Conservation (phyloP, 2,113 vertebrate species). For the Taxidea taxus region DNA sequence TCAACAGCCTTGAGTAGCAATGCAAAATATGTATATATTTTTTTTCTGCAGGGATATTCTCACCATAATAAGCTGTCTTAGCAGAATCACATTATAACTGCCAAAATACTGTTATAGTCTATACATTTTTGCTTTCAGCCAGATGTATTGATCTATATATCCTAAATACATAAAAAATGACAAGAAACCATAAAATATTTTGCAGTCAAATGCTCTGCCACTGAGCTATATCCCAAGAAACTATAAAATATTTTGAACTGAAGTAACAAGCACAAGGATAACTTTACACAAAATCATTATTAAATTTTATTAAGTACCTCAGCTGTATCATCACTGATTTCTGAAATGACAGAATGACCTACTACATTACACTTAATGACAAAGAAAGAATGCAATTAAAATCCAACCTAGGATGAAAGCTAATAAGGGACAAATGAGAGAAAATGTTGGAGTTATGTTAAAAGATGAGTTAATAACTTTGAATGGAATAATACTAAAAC, state of each 20-base stretch:
- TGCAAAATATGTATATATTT: background rate
- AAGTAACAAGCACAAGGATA: background rate
- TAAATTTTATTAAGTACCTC: slow-evolving; percentile 26
- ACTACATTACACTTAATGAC: slow-evolving; percentile 55
- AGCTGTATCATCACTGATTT: slow-evolving; percentile 50
- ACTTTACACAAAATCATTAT: slow-evolving; percentile 33
- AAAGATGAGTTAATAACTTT: slow-evolving; percentile 64
- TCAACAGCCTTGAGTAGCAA: background rate
- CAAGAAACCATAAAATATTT: background rate
- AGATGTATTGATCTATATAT: background rate
- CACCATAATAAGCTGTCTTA: background rate
- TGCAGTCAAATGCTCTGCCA: no score
- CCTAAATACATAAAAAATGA: background rate
- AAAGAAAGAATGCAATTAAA: slow-evolving; percentile 64
- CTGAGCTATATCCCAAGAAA: no score
- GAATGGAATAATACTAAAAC: slow-evolving; percentile 42
- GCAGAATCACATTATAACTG: background rate
- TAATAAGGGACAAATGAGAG: slow-evolving; percentile 63
- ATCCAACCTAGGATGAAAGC: slow-evolving; percentile 51
- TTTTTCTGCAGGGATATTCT: background rate
- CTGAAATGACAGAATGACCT: slow-evolving; percentile 59
- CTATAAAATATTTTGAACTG: background rate
- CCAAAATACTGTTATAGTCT: background rate
- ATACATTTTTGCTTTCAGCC: background rate
- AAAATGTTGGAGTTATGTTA: slow-evolving; percentile 60